These are phyloP conservation scores for Melanotaenia duboulayi DNA, from an alignment of 2,113 vertebrate species.

Conservation along the genomic window DNA sequence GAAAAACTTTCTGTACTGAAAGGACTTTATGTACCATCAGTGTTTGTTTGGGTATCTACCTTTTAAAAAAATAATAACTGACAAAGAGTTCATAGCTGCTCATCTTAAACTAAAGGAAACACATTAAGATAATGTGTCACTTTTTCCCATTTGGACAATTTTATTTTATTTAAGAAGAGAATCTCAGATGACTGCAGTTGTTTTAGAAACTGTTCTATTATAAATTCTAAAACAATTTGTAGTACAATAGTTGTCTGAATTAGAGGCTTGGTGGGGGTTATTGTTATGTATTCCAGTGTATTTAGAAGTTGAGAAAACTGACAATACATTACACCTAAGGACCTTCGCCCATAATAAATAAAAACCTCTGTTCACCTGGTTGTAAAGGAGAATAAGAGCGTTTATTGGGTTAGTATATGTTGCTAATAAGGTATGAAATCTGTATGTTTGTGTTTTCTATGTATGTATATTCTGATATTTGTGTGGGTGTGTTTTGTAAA, in stretches of 20 bases:
- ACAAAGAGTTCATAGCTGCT: background rate
- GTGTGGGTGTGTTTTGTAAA: background rate
- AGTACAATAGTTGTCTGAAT: too few relatives aligned
- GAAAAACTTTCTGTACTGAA: background rate
- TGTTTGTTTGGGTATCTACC: slow-evolving; percentile 4
- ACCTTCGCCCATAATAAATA: background rate
- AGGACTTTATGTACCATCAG: background rate
- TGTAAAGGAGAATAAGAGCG: slow-evolving; percentile 28
- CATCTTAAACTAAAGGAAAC: background rate
- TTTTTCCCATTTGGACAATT: background rate
- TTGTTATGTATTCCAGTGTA: background rate
- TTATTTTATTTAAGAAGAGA: slow-evolving; percentile 6
- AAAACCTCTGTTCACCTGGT: slow-evolving; percentile 38
- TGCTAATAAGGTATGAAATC: background rate
- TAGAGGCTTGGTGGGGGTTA: background rate
- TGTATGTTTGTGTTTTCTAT: background rate
- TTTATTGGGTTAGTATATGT: slow-evolving; percentile 15
- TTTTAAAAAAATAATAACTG: background rate
- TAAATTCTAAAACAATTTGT: background rate
- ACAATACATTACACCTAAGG: background rate
- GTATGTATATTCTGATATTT: background rate
- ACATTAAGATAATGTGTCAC: background rate
- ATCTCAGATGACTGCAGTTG: background rate
- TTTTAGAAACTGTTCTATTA: background rate
- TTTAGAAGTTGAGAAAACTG: slow-evolving; percentile 19